Base-by-base conservation (phyloP, 2,888 invertebrate species). In the Pachycephus smyrnensis region DNA sequence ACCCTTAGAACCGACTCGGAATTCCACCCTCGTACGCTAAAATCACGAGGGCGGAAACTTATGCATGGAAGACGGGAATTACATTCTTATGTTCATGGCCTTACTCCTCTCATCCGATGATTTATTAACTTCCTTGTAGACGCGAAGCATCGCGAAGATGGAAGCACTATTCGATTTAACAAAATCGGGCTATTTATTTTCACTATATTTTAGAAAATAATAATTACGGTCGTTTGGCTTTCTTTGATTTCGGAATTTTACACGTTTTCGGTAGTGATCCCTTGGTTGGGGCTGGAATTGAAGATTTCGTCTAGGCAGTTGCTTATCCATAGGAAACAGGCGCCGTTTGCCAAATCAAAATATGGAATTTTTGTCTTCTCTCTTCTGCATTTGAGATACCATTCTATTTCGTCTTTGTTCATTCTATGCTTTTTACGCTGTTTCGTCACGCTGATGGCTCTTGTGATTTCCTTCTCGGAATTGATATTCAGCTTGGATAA, bases 31-130 rank as follows among this genome's bases (percentile, higher is more conserved):
- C 86, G 85, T 80, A 82, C 81, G 76, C 81, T 80, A 79, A 84
- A 84, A 87, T 87, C 86, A 83, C 86, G 84, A 81, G 84, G 83
- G 85, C 83, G 81, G 83, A 82, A 86, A 85, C 82, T 84, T 85
- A 84, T 81, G 82, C 84, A 84, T 82, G 80, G 82, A 77, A 80
- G 77, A 83, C 82, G 82, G 83, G 81, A n/a, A 71, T 71, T 71
- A 71, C 71, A 71, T 71, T 71, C 71, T 71, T 71, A 71, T 33
- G 32, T 71, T 33, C 71, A 33, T 71, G 31, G 71, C 23, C 33
- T 71, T 71, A 71, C 15, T 71, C 71, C 9, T 71, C 68, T 71
- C 71, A 23, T 23, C 32, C 71, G 71, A 71, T 71, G 71, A 71
- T 71, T 71, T 71, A 71, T 71, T 33, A 73, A 77, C 68, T 55